Base-by-base conservation (phyloP, 1,140 invertebrate genomes). In the Ceratitis capitata region DNA sequence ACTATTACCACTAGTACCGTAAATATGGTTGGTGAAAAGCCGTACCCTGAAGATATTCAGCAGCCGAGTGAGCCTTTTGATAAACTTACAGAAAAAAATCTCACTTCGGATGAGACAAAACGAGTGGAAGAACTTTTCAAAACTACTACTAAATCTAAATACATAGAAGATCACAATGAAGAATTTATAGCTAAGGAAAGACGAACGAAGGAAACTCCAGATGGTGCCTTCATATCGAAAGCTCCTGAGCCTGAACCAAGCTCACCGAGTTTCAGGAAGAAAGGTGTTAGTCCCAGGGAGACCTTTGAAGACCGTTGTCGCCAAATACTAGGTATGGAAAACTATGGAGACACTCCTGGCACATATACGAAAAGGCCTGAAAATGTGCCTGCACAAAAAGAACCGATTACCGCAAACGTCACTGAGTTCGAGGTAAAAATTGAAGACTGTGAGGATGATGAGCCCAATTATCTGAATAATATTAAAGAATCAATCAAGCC, bases 271-370 rank as follows among this genome's bases (percentile, higher is more conserved):
- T 86, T 39, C 61, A 87, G 87, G 26, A 91, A 91, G 23, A 90
- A 91, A 82, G 89, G 88, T 9, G 39, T 89, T 29, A 88, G 85
- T 19, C 93, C 94, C 87, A 93, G 94, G 53, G 94, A 95, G 89
- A 95, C 95, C n/a, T 95, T 95, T 84, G 95, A 95, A 91, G 94
- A 95, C 90, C 92, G 94, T n/a, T 95, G 94, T 87, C 92, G 93
- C 42, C 93, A 95, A 87, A 95, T 95, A 85, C 89, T 95, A 51
- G 95, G 95, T 7, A 94, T 95, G 91, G 92, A 91, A 74, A 89
- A 89, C 82, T 88, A 90, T 87, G 90, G 90, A 6, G 89, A 91
- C 82, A 91, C 90, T 10, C 90, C 90, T 78, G 90, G 90, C 7
- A 88, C 32, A 42, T 85, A 86, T 7, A 78, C 86, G 1, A 61